These are phyloP conservation scores for Mamestra brassicae DNA, from an alignment of 2,888 invertebrate genomes.

Conservation along the genomic window DNA sequence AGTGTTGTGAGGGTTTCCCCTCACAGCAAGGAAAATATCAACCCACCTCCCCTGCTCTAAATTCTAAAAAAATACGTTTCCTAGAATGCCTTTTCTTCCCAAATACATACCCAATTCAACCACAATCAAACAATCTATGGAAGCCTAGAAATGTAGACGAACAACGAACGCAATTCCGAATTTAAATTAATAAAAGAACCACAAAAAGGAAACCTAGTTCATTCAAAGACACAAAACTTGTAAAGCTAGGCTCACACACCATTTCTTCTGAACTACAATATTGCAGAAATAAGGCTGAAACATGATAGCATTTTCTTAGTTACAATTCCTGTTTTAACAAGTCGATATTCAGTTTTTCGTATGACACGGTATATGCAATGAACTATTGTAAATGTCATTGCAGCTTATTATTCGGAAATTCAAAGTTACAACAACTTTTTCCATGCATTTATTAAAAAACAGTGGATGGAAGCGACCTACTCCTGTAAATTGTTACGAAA, in stretches of 20 bases:
- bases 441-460: too few species aligned
- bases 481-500: too few species aligned
- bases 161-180: conserved; percentile 3
- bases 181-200: conserved; percentile 17
- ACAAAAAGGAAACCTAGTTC: conserved; percentile 18
- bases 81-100: background rate
- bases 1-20: too few species aligned
- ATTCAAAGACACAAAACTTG: conserved; percentile 5
- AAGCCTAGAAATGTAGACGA: background rate
- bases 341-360: too few species aligned
- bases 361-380: too few species aligned
- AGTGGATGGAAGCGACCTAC: too few species aligned
- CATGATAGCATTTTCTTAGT: background rate
- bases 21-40: background rate
- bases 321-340: background rate
- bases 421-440: too few species aligned
- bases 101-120: background rate
- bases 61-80: background rate
- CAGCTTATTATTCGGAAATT: too few species aligned
- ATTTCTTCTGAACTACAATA: background rate
- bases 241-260: conserved; percentile 10
- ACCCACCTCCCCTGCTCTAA: background rate
- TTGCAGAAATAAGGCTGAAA: background rate
- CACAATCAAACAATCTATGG: background rate
- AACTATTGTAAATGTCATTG: too few species aligned